phyloP scores from a whole-genome alignment of 2,888 invertebrate genomes.

The Aleiodes alternator region DNA sequence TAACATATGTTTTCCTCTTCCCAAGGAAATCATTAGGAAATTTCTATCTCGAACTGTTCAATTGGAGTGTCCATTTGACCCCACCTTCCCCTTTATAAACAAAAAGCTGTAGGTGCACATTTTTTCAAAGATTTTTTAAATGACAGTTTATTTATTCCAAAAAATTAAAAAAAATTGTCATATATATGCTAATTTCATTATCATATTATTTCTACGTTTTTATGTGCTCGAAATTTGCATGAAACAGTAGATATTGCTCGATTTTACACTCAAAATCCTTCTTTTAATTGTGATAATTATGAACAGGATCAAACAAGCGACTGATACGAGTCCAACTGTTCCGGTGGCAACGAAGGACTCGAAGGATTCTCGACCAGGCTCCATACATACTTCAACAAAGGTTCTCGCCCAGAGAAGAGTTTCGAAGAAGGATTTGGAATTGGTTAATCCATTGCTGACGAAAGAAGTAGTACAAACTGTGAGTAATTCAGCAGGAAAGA shows the following conservation, averaged over 20 bases:
- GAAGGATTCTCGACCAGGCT: conserved; percentile 58
- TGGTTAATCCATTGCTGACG: conserved; percentile 63
- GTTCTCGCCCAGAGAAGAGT: conserved; percentile 60
- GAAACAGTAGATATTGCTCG: conserved; percentile 1
- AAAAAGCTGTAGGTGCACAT: too few species aligned
- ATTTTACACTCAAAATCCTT: conserved; percentile 23
- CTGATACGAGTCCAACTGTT: conserved; percentile 57
- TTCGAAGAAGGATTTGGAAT: conserved; percentile 67
- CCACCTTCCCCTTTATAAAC: too few species aligned
- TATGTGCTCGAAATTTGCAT: neutral
- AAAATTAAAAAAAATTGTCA: too few species aligned
- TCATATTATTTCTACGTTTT: neutral
- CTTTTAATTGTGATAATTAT: conserved; percentile 28
- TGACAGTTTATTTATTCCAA: too few species aligned
- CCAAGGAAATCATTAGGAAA: too few species aligned
- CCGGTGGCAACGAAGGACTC: conserved; percentile 24
- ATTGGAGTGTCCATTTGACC: too few species aligned
- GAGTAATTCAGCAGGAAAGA: conserved; percentile 32
- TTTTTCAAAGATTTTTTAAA: too few species aligned
- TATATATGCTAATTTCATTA: too few species aligned
- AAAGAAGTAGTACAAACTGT: conserved; percentile 65
- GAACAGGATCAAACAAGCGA: conserved; percentile 69
- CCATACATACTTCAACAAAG: conserved; percentile 61
- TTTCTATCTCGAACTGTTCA: too few species aligned
- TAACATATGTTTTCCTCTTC: too few species aligned